A percentile compares a stretch with the other conserved stretches of the same genome.
Evolutionary conservation across 2,888 invertebrate genomes (phyloP).

Genomic region (Ectemnius lituratus): DNA sequence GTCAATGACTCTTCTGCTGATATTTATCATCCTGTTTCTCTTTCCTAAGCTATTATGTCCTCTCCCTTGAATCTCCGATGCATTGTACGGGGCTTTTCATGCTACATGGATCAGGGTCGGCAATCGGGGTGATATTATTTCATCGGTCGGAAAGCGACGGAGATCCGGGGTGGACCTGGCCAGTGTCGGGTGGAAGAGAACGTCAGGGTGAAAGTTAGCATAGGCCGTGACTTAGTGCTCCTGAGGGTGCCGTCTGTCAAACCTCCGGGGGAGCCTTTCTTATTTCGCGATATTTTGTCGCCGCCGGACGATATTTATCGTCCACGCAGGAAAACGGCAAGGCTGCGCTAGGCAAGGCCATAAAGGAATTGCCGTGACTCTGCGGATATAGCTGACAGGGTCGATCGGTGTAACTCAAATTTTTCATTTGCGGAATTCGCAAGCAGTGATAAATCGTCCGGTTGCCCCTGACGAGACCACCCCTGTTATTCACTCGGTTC

Average conservation of each 20-base stretch:
- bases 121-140: constrained; percentile 71
- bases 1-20: background rate
- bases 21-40: background rate
- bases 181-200: constrained; percentile 18
- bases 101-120: constrained; percentile 56
- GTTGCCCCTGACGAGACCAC: background rate
- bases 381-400: background rate
- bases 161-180: constrained; percentile 16
- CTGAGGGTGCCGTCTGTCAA: constrained; percentile 76
- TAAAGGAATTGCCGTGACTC: constrained; percentile 1
- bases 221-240: constrained; percentile 76
- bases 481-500: too few relatives aligned
- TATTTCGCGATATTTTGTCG: constrained; percentile 76
- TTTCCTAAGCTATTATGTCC: constrained; percentile 26
- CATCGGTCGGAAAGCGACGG: constrained; percentile 65
- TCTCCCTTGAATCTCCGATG: constrained; percentile 8
- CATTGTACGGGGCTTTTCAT: constrained; percentile 51
- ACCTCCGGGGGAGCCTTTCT: constrained; percentile 64
- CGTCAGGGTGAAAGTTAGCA: constrained; percentile 69
- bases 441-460: background rate
- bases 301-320: constrained; percentile 72
- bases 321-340: constrained; percentile 58
- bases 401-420: constrained; percentile 5
- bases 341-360: background rate
- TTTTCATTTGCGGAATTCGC: constrained; percentile 6